Conservation (phyloP, 2,113 vertebrate species). For the Meleagris gallopavo region DNA sequence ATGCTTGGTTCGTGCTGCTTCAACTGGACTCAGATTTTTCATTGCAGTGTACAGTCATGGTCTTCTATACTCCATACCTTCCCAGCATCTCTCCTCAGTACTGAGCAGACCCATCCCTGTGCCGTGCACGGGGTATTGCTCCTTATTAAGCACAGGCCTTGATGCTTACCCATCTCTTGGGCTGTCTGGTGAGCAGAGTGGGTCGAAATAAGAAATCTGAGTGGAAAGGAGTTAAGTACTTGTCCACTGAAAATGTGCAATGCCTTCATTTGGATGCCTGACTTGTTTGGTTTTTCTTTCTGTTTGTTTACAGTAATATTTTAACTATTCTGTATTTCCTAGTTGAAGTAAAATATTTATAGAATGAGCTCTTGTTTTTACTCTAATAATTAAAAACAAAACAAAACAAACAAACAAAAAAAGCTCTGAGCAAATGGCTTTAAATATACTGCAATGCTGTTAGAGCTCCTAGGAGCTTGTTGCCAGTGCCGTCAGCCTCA, state of each 20-base stretch:
- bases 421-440: not conserved
- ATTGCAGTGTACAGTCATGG: not conserved
- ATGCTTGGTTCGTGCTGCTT: not conserved
- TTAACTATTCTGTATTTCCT: not conserved
- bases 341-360: not conserved
- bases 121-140: not conserved
- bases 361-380: too few species aligned
- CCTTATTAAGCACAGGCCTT: fast-evolving
- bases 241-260: not conserved
- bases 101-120: not conserved
- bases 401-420: too few species aligned
- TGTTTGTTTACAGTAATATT: not conserved
- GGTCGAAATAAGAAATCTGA: not conserved
- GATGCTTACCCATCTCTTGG: not conserved
- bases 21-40: not conserved
- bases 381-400: too few species aligned
- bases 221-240: not conserved
- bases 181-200: not conserved
- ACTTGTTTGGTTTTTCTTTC: not conserved
- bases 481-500: not conserved
- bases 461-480: not conserved
- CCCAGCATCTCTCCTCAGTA: not conserved
- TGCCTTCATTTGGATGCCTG: not conserved
- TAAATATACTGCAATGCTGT: not conserved
- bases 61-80: not conserved